These are phyloP conservation scores for Epinotia ramella DNA, from an alignment of 2,888 invertebrate genomes.

Conservation along the genomic window DNA sequence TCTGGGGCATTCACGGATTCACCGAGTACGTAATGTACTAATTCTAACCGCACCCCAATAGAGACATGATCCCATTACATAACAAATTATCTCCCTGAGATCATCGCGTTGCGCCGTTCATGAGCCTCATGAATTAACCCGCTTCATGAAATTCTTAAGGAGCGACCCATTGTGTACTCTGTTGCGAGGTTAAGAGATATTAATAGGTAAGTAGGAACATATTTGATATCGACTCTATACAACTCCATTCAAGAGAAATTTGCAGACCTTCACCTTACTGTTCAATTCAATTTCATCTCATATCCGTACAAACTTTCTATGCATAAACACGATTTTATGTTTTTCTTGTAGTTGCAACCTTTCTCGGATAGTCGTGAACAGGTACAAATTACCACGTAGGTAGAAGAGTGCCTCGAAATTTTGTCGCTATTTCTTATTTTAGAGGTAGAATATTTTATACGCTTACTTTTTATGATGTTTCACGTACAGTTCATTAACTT, in stretches of 20 bases:
- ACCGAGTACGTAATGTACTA: too few species aligned
- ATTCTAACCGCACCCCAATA: conserved; percentile 9
- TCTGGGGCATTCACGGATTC: too few species aligned
- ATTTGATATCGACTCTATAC: not conserved
- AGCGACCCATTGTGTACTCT: not conserved
- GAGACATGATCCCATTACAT: conserved; percentile 13
- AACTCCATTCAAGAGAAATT: conserved; percentile 1
- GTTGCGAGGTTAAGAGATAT: conserved; percentile 1
- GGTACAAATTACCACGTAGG: conserved; percentile 76
- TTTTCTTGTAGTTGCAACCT: conserved; percentile 84
- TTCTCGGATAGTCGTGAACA: conserved; percentile 85
- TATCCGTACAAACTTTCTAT: conserved; percentile 50
- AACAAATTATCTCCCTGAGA: conserved; percentile 16
- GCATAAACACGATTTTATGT: conserved; percentile 68
- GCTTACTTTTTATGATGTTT: conserved; percentile 47
- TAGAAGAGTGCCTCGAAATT: conserved; percentile 66
- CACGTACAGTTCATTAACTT: conserved; percentile 46
- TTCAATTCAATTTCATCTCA: conserved; percentile 27
- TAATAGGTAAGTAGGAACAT: conserved; percentile 19
- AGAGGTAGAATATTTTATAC: conserved; percentile 51
- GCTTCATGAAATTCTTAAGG: not conserved
- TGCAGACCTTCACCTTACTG: not conserved
- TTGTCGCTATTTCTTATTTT: conserved; percentile 59
- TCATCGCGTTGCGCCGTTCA: conserved; percentile 21
- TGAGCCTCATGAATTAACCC: conserved; percentile 19